Evolutionary conservation across 1,140 invertebrate species (phyloP).

Genomic region (Stegodyphus dumicola): DNA sequence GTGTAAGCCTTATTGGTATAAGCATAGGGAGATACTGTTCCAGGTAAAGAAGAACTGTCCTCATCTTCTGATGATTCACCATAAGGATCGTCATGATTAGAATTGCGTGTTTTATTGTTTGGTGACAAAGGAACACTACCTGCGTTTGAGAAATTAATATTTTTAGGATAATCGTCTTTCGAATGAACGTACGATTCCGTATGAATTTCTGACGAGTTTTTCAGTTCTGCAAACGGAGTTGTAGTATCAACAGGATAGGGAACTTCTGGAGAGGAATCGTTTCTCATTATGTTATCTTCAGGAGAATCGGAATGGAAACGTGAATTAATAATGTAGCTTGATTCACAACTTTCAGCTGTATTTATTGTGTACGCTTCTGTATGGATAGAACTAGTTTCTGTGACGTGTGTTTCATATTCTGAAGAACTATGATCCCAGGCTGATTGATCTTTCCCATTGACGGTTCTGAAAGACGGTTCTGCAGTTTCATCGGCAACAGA

Average conservation of each 20-base stretch:
- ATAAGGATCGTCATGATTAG: conserved; percentile 22
- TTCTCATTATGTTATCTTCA: conserved; percentile 54
- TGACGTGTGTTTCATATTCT: background rate
- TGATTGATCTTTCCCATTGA: conserved; percentile 40
- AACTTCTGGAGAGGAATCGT: conserved; percentile 46
- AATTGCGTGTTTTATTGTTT: background rate
- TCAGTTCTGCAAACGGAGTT: background rate
- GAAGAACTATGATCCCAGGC: conserved; percentile 14
- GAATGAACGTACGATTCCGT: background rate
- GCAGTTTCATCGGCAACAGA: too few relatives aligned
- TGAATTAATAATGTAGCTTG: conserved; percentile 36
- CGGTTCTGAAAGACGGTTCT: too few relatives aligned
- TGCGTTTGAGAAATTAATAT: conserved; percentile 25
- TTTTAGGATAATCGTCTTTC: conserved; percentile 7
- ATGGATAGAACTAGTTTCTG: background rate
- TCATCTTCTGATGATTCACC: conserved; percentile 48
- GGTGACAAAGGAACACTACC: conserved; percentile 12
- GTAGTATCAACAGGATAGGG: conserved; percentile 32
- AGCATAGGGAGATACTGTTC: conserved; percentile 42
- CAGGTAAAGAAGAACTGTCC: conserved; percentile 31
- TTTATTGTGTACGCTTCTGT: background rate
- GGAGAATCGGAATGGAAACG: conserved; percentile 57
- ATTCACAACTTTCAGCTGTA: background rate
- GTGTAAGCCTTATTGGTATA: conserved; percentile 57
- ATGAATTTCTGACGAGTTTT: background rate